Evolutionary conservation across 2,113 vertebrate genomes (phyloP).

Genomic region (Thamnaconus septentrionalis): DNA sequence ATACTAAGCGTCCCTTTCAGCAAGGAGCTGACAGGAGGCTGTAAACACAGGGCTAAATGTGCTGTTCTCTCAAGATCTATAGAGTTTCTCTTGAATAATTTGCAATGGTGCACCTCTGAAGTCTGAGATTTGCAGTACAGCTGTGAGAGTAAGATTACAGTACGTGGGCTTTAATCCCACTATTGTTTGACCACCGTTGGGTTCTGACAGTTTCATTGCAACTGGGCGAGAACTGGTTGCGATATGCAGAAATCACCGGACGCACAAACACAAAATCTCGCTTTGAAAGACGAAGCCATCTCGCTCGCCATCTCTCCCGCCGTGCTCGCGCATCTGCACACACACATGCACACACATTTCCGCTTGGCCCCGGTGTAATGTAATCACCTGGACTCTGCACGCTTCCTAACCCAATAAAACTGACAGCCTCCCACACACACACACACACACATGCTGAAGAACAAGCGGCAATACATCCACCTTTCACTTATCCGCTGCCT

Average conservation of each 20-base stretch:
- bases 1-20: no score
- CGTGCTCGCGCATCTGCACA: constrained; percentile 5
- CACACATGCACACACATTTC: constrained; percentile 44
- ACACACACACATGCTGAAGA: constrained; percentile 33
- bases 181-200: constrained; percentile 27
- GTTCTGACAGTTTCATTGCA: constrained; percentile 5
- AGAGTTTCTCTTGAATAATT: no score
- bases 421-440: constrained; percentile 43
- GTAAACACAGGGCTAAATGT: no score
- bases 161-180: constrained; percentile 33
- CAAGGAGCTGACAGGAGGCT: no score
- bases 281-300: neutral
- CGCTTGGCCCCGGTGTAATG: constrained; percentile 62
- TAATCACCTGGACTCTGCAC: constrained; percentile 67
- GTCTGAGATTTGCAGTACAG: no score
- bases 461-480: constrained; percentile 36
- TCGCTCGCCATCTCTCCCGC: neutral
- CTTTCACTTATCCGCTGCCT: constrained; percentile 30
- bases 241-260: no score
- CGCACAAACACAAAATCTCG: no score
- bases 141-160: no score
- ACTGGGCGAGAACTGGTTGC: no score
- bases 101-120: no score
- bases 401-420: constrained; percentile 68
- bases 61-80: no score